A percentile compares a stretch with the other conserved stretches of the same genome.
Conservation (phyloP, 2,113 vertebrate genomes). For the Lagopus muta region DNA sequence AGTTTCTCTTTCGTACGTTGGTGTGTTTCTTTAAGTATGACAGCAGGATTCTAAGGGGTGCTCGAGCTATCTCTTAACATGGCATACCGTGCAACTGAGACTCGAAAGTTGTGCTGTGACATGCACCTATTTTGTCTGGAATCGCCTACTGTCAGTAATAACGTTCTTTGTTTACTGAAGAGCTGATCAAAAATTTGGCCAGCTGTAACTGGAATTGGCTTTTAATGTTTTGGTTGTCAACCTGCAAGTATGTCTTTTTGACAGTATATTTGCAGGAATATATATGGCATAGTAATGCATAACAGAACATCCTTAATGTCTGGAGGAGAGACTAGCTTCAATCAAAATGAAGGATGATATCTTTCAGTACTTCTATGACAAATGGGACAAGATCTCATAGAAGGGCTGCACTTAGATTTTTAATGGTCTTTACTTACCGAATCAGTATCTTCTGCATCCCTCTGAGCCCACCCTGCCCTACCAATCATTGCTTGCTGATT, state of each 20-base stretch:
- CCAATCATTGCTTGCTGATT: conserved; percentile 31
- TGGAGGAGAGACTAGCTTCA: conserved; percentile 32
- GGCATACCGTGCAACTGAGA: neutral
- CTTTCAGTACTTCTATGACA: conserved; percentile 1
- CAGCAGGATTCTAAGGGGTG: neutral
- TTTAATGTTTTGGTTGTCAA: conserved; percentile 54
- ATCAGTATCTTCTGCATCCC: neutral
- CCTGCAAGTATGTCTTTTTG: neutral
- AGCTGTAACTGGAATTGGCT: conserved; percentile 41
- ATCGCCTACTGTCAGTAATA: conserved; percentile 20
- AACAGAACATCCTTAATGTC: conserved; percentile 37
- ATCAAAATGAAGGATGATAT: conserved; percentile 38
- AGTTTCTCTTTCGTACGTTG: neutral
- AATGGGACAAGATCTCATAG: conserved; percentile 26
- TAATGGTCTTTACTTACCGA: conserved; percentile 24
- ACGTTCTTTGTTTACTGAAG: conserved; percentile 47
- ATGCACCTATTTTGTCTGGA: neutral
- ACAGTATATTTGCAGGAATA: conserved; percentile 22
- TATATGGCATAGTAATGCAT: neutral
- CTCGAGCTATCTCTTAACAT: neutral
- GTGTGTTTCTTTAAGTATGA: neutral
- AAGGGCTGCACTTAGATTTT: neutral
- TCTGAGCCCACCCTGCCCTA: neutral
- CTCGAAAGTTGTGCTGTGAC: neutral
- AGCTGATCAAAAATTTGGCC: conserved; percentile 46